Base-by-base conservation (phyloP, 2,888 invertebrate genomes). In the Heliothis peltigera region DNA sequence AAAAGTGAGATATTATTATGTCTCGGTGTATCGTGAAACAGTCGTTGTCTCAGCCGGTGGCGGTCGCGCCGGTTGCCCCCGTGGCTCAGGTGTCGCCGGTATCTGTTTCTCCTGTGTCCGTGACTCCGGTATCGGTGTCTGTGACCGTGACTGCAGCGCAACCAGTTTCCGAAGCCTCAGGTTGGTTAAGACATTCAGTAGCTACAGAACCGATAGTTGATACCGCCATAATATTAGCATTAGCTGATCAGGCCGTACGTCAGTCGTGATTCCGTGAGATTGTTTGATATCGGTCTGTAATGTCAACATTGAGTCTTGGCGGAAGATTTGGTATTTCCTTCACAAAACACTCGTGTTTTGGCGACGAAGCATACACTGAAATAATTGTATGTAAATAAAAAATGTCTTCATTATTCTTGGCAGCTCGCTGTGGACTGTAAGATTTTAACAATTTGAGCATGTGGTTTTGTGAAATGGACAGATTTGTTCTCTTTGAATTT, bases 1-100 rank as follows among this genome's bases (percentile, higher is more conserved):
- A 79, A 75, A 80, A 79, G 71, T 80, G 81, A 68, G 76, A 82
- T 84, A 70, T 76, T 68, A 68, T 54, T 70, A 93, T 95, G 94
- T 95, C 94, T 84, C 89, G 93, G 84, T 94, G 94, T 88, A 94
- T 94, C 71, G 92, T 95, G 87, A 95, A 94, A 86, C 93, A 93
- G 83, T 91, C 93, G 81, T 82, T 93, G 75, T 85, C 89, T 59
- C 91, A 90, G 85, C 87, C 92, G 67, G 87, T 88, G 79, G 86
- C 82, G 35, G 84, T 82, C 54, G 71, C 79, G 57, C 79, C 84
- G 52, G 83, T 84, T 55, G 71, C 80, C 49, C 70, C 81, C 28
- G 77, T 83, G 63, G 69, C 81, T 56, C 80, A 62, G 72, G 84
- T 75, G 69, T 74, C 80, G 43, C 71, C 85, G 43, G 84, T 84